phyloP scores from a whole-genome alignment of 1,140 invertebrate species.

The Diplogasteroides magnus region DNA sequence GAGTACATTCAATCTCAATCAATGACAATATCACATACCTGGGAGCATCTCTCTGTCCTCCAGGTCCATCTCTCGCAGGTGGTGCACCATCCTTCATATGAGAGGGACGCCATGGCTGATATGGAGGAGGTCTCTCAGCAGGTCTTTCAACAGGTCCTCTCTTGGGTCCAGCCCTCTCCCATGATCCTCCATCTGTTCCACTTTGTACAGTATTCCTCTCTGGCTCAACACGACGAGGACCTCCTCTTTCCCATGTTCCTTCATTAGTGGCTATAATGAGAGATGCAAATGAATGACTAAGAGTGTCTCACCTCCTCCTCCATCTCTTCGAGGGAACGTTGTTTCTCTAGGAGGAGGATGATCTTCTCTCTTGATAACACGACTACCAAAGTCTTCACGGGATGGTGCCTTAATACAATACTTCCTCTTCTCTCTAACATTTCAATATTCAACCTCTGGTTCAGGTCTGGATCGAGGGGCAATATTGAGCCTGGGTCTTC shows the following conservation, averaged over 20 bases:
- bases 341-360: background rate
- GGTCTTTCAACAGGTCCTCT: background rate
- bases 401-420: constrained; percentile 14
- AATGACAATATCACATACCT: no score
- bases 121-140: background rate
- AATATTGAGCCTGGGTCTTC: background rate
- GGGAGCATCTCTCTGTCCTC: no score
- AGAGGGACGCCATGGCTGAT: constrained; percentile 1
- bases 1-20: no score
- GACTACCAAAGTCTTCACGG: constrained; percentile 9
- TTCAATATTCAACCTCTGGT: background rate
- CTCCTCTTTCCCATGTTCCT: background rate
- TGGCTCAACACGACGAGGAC: background rate
- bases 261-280: background rate
- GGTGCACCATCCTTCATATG: background rate
- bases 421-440: background rate
- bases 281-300: no score
- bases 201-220: background rate
- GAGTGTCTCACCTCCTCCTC: no score
- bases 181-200: background rate
- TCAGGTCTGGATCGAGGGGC: background rate
- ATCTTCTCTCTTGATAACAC: constrained; percentile 4
- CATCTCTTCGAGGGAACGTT: background rate
- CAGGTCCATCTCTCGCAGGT: background rate
- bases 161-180: background rate